Evolutionary conservation across 1,140 invertebrate genomes (phyloP).

Genomic region (Hermetia illucens): DNA sequence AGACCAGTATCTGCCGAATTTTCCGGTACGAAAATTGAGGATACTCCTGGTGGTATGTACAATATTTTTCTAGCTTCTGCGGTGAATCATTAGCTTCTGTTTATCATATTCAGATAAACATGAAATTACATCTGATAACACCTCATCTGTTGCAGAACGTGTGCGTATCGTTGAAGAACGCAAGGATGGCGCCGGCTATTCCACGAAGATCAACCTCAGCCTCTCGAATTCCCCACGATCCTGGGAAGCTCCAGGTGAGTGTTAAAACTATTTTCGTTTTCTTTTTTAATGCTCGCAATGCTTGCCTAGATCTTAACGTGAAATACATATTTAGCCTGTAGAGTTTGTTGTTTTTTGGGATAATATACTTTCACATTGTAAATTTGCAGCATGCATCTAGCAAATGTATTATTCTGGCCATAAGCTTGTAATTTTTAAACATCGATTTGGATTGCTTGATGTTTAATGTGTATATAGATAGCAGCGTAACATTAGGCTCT

Average conservation of each 20-base stretch:
- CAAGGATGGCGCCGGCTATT: conserved; percentile 32
- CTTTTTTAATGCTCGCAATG: no score
- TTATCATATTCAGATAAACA: conserved; percentile 8
- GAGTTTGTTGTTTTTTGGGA: no score
- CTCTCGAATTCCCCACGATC: conserved; percentile 12
- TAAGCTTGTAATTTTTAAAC: no score
- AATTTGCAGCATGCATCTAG: no score
- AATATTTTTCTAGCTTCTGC: conserved; percentile 26
- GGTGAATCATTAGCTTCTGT: conserved; percentile 4
- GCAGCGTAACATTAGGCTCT: no score
- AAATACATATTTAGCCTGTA: no score
- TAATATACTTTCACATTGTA: no score
- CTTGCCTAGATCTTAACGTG: no score
- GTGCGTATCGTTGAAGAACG: conserved; percentile 25
- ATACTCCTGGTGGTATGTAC: conserved; percentile 29
- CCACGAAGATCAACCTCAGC: conserved; percentile 39
- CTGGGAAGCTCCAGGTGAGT: conserved; percentile 24
- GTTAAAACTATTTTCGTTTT: no score
- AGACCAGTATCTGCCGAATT: conserved; percentile 16
- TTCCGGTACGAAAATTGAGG: conserved; percentile 8
- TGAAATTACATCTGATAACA: conserved; percentile 6
- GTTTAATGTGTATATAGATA: no score
- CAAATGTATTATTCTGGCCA: no score
- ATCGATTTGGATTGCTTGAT: no score
- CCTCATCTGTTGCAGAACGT: conserved; percentile 33